phyloP scores from a whole-genome alignment of 1,140 invertebrate species.

The Cecropterus lyciades region DNA sequence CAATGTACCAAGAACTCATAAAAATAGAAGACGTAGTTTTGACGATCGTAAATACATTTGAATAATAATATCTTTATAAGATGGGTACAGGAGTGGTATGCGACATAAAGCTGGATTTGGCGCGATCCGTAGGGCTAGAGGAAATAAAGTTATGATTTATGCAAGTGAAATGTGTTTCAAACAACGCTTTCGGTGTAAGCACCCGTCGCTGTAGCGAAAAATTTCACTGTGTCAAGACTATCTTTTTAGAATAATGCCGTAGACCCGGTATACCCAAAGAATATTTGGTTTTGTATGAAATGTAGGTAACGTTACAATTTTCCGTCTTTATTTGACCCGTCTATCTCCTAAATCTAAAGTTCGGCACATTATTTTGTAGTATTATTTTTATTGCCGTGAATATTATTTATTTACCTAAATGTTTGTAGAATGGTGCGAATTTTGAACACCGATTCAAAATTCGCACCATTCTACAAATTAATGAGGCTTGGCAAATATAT shows the following conservation, averaged over 20 bases:
- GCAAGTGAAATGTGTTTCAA: slow-evolving; percentile 70
- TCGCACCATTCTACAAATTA: slow-evolving; percentile 8
- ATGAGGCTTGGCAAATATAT: slow-evolving; percentile 19
- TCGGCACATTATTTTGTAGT: too few species aligned
- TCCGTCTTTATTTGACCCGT: neutral
- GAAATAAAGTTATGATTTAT: slow-evolving; percentile 77
- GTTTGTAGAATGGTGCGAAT: too few species aligned
- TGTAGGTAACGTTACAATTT: slow-evolving; percentile 2
- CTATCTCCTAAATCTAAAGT: too few species aligned
- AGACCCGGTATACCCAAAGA: slow-evolving; percentile 15
- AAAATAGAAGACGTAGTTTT: slow-evolving; percentile 31
- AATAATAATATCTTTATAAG: slow-evolving; percentile 42
- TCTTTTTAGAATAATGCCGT: slow-evolving; percentile 26
- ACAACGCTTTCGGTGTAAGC: slow-evolving; percentile 48
- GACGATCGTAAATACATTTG: slow-evolving; percentile 37
- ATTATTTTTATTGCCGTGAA: too few species aligned
- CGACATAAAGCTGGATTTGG: slow-evolving; percentile 52
- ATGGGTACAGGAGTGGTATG: slow-evolving; percentile 46
- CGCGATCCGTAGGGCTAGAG: slow-evolving; percentile 56
- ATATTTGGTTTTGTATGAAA: slow-evolving; percentile 22
- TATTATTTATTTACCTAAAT: neutral
- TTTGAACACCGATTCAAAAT: too few species aligned
- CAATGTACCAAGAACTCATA: slow-evolving; percentile 16
- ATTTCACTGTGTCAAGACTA: slow-evolving; percentile 39
- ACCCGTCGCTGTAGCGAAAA: slow-evolving; percentile 39